These are phyloP conservation scores for Gadopsis bispinosus DNA, from an alignment of 2,797 vertebrate genomes.

Conservation along the genomic window DNA sequence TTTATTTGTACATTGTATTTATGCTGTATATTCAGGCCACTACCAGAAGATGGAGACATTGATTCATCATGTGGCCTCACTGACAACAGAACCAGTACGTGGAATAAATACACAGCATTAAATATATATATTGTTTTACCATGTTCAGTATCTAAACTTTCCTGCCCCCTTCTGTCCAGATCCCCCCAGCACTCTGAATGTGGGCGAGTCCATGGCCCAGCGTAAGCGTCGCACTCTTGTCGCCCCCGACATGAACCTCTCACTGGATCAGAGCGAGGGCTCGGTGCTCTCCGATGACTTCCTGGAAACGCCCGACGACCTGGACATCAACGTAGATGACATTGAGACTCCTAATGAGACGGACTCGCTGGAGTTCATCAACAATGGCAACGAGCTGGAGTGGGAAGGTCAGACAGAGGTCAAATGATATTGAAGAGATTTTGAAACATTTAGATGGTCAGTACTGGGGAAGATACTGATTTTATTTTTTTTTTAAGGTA, in stretches of 20 bases:
- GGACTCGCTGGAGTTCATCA: constrained; percentile 94
- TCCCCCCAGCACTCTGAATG: constrained; percentile 86
- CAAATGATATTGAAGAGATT: not conserved
- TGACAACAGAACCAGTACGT: constrained; percentile 90
- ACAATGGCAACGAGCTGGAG: constrained; percentile 94
- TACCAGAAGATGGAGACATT: constrained; percentile 90
- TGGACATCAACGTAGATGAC: constrained; percentile 96
- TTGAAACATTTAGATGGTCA: not conserved
- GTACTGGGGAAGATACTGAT: not conserved
- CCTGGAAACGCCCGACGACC: constrained; percentile 93
- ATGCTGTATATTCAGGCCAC: constrained; percentile 79
- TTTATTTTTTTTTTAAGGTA: not conserved
- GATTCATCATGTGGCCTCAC: constrained; percentile 86
- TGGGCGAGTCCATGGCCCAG: constrained; percentile 87
- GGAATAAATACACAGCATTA: not conserved
- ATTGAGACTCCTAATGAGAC: constrained; percentile 96
- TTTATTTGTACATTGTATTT: not conserved
- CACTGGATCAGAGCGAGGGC: constrained; percentile 95
- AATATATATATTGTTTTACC: not conserved
- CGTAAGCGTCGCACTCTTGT: constrained; percentile 92
- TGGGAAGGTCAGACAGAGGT: constrained; percentile 93
- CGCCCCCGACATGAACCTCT: constrained; percentile 95
- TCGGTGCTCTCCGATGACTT: constrained; percentile 94
- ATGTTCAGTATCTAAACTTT: not conserved
- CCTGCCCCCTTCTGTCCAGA: constrained; percentile 73